phyloP scores from a whole-genome alignment of 2,113 vertebrate species.

The Nycticryphes semicollaris region DNA sequence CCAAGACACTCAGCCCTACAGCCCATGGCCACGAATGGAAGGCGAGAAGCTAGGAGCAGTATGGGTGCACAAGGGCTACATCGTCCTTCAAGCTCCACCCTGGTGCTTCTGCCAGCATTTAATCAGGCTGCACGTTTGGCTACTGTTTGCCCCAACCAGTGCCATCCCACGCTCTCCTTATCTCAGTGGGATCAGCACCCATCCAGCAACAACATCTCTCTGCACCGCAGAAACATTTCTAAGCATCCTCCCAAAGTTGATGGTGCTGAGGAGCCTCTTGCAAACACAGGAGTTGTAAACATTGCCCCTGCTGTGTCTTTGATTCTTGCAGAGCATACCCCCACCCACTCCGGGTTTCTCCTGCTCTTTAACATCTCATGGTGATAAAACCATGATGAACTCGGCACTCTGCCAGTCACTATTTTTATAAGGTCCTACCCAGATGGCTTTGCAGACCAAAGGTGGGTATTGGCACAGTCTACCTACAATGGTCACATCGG shows the following conservation, averaged over 20 bases:
- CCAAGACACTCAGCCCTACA: background rate
- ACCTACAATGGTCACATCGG: background rate
- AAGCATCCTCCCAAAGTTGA: background rate
- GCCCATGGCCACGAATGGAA: fast-evolving
- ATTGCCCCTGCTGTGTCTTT: background rate
- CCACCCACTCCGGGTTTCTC: background rate
- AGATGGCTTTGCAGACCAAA: background rate
- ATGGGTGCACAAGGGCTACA: too few species aligned
- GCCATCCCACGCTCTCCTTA: background rate
- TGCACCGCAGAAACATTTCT: background rate
- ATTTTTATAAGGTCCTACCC: background rate
- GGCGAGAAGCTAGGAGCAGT: fast-evolving
- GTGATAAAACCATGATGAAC: fast-evolving
- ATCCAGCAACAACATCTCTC: background rate
- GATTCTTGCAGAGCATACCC: background rate
- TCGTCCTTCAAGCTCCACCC: background rate
- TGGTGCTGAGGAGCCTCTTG: background rate
- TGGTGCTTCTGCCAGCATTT: background rate
- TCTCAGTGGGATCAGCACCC: background rate
- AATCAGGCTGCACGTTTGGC: background rate
- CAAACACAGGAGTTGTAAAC: fast-evolving
- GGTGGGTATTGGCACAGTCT: background rate
- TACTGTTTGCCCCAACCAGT: background rate
- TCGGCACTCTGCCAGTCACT: background rate
- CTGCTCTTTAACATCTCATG: background rate